These are phyloP conservation scores for Pantherophis alleghaniensis DNA, from an alignment of 2,797 vertebrate genomes.

Conservation along the genomic window DNA sequence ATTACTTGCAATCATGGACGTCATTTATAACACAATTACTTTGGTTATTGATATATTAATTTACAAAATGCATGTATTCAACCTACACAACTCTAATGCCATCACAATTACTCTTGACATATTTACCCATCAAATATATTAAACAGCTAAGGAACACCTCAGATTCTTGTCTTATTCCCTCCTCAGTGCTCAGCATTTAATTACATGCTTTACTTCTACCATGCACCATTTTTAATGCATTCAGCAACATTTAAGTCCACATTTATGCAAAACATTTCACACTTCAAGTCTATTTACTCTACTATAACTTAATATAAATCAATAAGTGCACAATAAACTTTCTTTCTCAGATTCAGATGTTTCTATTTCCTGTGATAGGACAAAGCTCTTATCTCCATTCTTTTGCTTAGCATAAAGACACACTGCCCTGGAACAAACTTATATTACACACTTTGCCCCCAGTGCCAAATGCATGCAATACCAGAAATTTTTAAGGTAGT, in stretches of 20 bases:
- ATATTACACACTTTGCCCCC: background rate
- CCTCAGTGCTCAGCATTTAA: background rate
- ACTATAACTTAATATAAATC: background rate
- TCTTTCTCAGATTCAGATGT: background rate
- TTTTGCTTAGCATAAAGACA: background rate
- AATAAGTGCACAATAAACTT: background rate
- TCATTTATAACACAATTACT: background rate
- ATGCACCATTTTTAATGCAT: background rate
- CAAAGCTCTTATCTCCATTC: background rate
- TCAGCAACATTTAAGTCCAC: background rate
- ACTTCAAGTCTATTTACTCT: background rate
- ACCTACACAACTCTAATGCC: background rate
- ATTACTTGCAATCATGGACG: background rate
- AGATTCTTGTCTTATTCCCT: background rate
- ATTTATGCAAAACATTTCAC: background rate
- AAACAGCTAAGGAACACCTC: background rate
- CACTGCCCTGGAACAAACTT: background rate
- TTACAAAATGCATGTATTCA: background rate
- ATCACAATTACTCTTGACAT: background rate
- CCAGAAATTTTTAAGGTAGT: constrained; percentile 52
- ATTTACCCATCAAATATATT: background rate
- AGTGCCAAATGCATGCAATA: constrained; percentile 13
- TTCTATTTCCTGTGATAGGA: background rate
- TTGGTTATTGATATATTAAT: background rate
- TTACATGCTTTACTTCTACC: background rate